A percentile compares a stretch with the other conserved stretches of the same genome.
phyloP scores from a whole-genome alignment of 1,140 invertebrate genomes.

The Lasioglossum baleicum region DNA sequence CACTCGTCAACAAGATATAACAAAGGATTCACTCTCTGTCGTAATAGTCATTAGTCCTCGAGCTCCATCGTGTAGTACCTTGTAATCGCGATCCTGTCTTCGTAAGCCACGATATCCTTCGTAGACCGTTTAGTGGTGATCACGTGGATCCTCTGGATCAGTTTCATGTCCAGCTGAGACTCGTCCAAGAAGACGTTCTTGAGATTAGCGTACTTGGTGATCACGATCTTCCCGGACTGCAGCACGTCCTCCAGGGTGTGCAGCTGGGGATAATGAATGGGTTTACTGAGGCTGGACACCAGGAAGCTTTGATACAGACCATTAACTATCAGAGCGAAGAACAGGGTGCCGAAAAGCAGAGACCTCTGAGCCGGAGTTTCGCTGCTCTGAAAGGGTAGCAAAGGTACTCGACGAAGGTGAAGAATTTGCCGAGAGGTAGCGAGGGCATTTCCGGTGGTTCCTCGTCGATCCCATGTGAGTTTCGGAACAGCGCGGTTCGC shows the following conservation, averaged over 20 bases:
- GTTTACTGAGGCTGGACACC: constrained; percentile 61
- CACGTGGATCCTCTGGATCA: constrained; percentile 13
- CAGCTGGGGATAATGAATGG: constrained; percentile 58
- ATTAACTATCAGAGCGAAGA: constrained; percentile 55
- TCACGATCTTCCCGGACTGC: constrained; percentile 46
- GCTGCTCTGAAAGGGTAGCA: constrained; percentile 42
- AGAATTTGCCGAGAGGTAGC: neutral
- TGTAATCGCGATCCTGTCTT: constrained; percentile 10
- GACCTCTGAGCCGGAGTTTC: constrained; percentile 39
- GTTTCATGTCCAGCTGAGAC: constrained; percentile 15
- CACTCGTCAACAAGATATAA: constrained; percentile 66
- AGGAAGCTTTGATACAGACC: constrained; percentile 63
- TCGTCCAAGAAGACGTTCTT: constrained; percentile 49
- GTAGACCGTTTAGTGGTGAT: constrained; percentile 22
- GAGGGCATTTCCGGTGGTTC: constrained; percentile 43
- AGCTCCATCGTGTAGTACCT: constrained; percentile 39
- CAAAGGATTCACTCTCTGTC: constrained; percentile 53
- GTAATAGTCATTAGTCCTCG: constrained; percentile 42
- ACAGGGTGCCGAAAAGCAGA: constrained; percentile 49
- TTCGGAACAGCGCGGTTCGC: no score
- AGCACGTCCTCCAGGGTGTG: constrained; percentile 59
- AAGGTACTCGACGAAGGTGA: constrained; percentile 32
- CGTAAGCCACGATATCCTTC: constrained; percentile 20
- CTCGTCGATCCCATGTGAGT: no score
- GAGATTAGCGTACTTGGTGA: constrained; percentile 67